Evolutionary conservation across 2,888 invertebrate genomes (phyloP).

Genomic region (Seira musarum): DNA sequence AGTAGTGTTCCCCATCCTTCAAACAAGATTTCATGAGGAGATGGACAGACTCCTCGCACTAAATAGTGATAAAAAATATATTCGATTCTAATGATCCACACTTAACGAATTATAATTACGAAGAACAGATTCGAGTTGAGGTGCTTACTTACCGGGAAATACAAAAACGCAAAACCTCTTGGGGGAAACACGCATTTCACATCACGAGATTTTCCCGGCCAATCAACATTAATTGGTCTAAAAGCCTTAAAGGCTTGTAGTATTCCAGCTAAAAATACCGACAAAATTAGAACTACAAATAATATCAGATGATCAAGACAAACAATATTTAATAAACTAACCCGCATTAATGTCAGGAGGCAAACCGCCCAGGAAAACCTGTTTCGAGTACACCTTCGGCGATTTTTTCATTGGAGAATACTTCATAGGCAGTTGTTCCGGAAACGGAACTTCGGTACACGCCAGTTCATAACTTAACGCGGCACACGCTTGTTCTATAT

Average conservation of each 20-base stretch:
- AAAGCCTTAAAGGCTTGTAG: constrained; percentile 4
- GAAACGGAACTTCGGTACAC: no score
- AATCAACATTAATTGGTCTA: constrained; percentile 45
- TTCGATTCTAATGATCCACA: not conserved
- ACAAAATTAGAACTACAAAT: not conserved
- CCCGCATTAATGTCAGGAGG: constrained; percentile 64
- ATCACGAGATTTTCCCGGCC: constrained; percentile 35
- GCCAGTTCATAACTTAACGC: no score
- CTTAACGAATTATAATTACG: not conserved
- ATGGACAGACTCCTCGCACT: constrained; percentile 41
- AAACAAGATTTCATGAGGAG: constrained; percentile 43
- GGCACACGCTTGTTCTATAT: no score
- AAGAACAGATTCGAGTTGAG: not conserved
- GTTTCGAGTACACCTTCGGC: constrained; percentile 42
- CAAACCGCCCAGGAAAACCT: constrained; percentile 64
- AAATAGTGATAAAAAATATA: not conserved
- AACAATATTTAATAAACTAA: no score
- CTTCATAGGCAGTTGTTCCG: no score
- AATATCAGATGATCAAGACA: not conserved
- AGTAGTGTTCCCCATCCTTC: constrained; percentile 34
- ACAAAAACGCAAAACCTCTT: constrained; percentile 43
- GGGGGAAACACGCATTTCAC: constrained; percentile 41
- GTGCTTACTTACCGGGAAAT: constrained; percentile 12
- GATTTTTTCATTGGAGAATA: no score
- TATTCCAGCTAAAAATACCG: not conserved